Evolutionary conservation across 2,888 invertebrate species (phyloP).

Genomic region (Timema podura): DNA sequence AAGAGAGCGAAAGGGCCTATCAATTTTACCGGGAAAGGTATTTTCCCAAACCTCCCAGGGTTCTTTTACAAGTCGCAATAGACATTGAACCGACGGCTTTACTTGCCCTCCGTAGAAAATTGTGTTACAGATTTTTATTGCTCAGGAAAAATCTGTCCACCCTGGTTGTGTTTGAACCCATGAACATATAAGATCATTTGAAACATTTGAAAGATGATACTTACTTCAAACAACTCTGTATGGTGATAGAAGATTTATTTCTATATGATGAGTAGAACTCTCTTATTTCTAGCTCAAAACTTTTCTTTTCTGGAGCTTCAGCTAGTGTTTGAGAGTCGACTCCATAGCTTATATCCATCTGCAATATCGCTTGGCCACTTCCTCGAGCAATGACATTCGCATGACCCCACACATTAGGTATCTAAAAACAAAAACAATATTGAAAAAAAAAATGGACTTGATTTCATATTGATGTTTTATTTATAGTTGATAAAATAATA

Average conservation of each 20-base stretch:
- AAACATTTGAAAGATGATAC: too few relatives aligned
- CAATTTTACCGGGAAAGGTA: too few relatives aligned
- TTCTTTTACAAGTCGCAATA: too few relatives aligned
- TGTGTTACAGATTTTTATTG: too few relatives aligned
- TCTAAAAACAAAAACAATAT: slow-evolving; percentile 36
- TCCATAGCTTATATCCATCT: slow-evolving; percentile 48
- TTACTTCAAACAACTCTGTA: slow-evolving; percentile 42
- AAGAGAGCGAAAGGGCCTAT: too few relatives aligned
- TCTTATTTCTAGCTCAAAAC: slow-evolving; percentile 47
- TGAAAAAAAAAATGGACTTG: not conserved
- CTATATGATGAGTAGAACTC: slow-evolving; percentile 41
- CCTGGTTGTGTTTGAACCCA: too few relatives aligned
- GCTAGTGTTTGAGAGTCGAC: slow-evolving; percentile 43
- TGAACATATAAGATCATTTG: too few relatives aligned
- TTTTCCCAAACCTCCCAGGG: too few relatives aligned
- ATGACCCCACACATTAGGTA: slow-evolving; percentile 49
- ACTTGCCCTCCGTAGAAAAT: too few relatives aligned
- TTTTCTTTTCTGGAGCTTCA: slow-evolving; percentile 41
- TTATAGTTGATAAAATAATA: too few relatives aligned
- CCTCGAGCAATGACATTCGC: slow-evolving; percentile 50
- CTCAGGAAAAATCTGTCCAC: too few relatives aligned
- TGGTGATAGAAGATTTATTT: slow-evolving; percentile 43
- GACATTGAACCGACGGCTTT: too few relatives aligned
- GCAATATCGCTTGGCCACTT: slow-evolving; percentile 51
- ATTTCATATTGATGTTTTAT: slow-evolving; percentile 12